Evolutionary conservation across 2,113 vertebrate species (phyloP), one percentile per base, ranked within the genome.

Genomic region (Delphinapterus leucas): DNA sequence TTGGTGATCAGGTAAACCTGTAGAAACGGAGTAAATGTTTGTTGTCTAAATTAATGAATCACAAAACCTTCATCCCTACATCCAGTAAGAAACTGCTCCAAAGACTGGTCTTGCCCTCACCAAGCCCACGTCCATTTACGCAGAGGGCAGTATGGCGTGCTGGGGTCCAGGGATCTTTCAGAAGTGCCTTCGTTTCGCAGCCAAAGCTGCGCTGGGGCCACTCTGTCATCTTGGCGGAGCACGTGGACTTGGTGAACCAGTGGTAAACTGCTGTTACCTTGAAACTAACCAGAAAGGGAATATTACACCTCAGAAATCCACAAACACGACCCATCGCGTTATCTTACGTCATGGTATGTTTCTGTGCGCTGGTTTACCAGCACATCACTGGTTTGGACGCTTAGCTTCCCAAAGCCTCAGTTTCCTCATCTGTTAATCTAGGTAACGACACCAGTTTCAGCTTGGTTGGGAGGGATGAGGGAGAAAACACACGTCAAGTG

Each of bases 321-420:
- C 53, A 31, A 6, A 63, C 3, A 4, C 20, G 41, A 4, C 5
- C 26, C 12, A 12, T 6, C 6, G 0, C 31, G 20, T 13, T 14
- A 4, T 49, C 47, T 92, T 41, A 26, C 25, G 28, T 21, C 15
- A 20, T 4, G 2, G 67, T 14, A 12, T 44, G 33, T 67, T 25
- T 53, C 28, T 47, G 1, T 17, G 3, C 17, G 8, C 6, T 1
- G 1, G 23, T 47, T 60, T 67, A 31, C 33, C 36, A 14, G 13
- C 21, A 12, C 18, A 7, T 55, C 65, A 14, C n/a, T 63, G 23
- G 31, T 18, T 77, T 26, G 5, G 21, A 23, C 18, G 33, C 18
- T 41, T 73, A 25, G 6, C 5, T 67, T 60, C 58, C 53, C 70
- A n/a, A 68, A 53, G 58, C 58, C 58, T 74, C 74, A 23, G 28